Evolutionary conservation across 2,888 invertebrate genomes (phyloP).

Genomic region (Ophion ventricosus): DNA sequence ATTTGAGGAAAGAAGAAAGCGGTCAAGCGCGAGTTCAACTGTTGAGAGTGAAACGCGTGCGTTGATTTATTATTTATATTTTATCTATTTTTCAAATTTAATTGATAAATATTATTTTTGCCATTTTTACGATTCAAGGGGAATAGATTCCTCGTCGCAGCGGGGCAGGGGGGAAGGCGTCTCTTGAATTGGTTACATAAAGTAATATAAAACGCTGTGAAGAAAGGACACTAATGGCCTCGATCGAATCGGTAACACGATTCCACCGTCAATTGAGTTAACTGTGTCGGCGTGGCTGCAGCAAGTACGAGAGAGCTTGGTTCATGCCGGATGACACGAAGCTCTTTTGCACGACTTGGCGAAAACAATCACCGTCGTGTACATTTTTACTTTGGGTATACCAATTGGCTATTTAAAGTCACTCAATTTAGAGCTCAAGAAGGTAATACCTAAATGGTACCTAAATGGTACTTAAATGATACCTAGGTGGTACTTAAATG

Average conservation of each 20-base stretch:
- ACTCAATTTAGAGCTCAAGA: background rate
- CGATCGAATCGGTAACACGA: conserved; percentile 63
- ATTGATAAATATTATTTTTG: background rate
- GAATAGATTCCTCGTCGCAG: background rate
- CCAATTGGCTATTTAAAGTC: background rate
- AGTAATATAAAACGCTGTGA: conserved; percentile 53
- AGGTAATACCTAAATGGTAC: background rate
- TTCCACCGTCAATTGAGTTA: conserved; percentile 61
- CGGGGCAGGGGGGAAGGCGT: background rate
- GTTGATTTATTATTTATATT: background rate
- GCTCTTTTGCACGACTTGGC: conserved; percentile 14
- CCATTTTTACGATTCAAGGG: background rate
- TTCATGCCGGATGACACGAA: conserved; percentile 27
- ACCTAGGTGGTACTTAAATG: background rate
- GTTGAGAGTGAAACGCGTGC: background rate
- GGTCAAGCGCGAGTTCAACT: background rate
- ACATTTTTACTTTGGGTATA: background rate
- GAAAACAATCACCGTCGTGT: conserved; percentile 3
- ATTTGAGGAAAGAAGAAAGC: background rate
- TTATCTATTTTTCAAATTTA: background rate
- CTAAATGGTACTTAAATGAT: background rate
- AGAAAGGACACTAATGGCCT: conserved; percentile 55
- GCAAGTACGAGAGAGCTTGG: conserved; percentile 18
- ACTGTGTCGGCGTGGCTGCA: conserved; percentile 38
- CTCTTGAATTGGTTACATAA: conserved; percentile 55